Base-by-base conservation (phyloP, 2,113 vertebrate species). In the Leucopternis melanops region DNA sequence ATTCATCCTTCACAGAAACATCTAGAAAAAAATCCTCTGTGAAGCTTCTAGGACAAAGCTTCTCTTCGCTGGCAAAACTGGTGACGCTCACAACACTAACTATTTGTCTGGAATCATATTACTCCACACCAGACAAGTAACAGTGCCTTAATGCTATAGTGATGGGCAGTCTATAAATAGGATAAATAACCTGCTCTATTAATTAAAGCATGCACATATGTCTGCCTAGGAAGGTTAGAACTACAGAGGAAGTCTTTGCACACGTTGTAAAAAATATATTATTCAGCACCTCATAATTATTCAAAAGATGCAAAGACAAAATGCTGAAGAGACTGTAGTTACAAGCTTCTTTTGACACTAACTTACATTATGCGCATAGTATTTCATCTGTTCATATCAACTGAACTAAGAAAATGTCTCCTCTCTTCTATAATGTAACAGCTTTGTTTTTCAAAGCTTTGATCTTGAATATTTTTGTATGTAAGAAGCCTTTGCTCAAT, bases 361-460 rank as follows among this genome's bases (percentile, higher is more conserved):
- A 44, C 89, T 84, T 7, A 19, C 75, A 36, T 78, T 72, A 82
- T 69, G 57, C 45, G 11, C 65, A 15, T 2, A 31, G 72, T 17
- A 81, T 90, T 82, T 94, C 87, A 62, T 66, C 88, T 72, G 54
- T 11, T 74, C 57, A 0, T 3, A 70, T 77, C 81, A 79, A 23
- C 52, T 8, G 29, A 47, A 18, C 47, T 9, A 14, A 87, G 87
- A 85, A 94, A 93, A 93, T 69, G 78, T 92, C 95, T 90, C 75
- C 75, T 88, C 81, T 81, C 63, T 34, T 77, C 78, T 81, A 31
- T 52, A 40, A 49, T 54, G 78, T 13, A 79, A 83, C 95, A 87
- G 86, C 92, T 94, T 90, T 90, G 85, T 89, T 84, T 92, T 86
- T 23, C 79, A 34, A 42, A 90, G 88, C 93, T 92, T 93, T 94